phyloP scores from a whole-genome alignment of 2,888 invertebrate genomes.

The Limnephilus marmoratus region DNA sequence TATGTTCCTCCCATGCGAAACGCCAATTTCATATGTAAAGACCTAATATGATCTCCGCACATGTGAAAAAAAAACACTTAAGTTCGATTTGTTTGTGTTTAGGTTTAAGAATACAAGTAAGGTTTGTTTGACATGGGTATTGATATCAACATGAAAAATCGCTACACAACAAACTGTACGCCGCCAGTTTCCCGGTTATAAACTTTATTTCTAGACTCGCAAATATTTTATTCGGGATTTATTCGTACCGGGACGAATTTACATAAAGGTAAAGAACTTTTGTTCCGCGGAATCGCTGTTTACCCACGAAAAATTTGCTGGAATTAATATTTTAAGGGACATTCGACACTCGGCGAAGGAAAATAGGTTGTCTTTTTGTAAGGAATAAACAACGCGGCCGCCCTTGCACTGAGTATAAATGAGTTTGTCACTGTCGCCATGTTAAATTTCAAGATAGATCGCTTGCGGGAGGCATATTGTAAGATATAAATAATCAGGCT shows the following conservation, averaged over 20 bases:
- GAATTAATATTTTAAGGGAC: slow-evolving; percentile 40
- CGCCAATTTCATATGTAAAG: too few relatives aligned
- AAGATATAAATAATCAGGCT: neutral
- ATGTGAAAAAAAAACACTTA: too few relatives aligned
- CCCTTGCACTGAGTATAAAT: slow-evolving; percentile 17
- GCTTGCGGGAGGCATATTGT: neutral
- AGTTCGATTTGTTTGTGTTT: neutral
- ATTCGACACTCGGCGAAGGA: slow-evolving; percentile 18
- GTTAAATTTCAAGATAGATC: slow-evolving; percentile 8
- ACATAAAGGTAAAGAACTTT: slow-evolving; percentile 29
- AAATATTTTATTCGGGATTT: slow-evolving; percentile 31
- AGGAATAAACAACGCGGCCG: slow-evolving; percentile 25
- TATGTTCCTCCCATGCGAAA: too few relatives aligned
- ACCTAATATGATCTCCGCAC: too few relatives aligned
- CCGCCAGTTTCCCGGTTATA: neutral
- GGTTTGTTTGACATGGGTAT: neutral
- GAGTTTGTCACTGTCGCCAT: slow-evolving; percentile 33
- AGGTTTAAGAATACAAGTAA: neutral
- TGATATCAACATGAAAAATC: neutral
- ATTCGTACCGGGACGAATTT: neutral
- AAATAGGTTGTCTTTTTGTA: slow-evolving; percentile 21
- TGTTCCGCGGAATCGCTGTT: slow-evolving; percentile 43
- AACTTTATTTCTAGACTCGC: neutral
- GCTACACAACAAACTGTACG: neutral
- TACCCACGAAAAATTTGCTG: slow-evolving; percentile 43